These are phyloP conservation scores for Rhagium mordax DNA, from an alignment of 2,888 invertebrate genomes.

Conservation along the genomic window DNA sequence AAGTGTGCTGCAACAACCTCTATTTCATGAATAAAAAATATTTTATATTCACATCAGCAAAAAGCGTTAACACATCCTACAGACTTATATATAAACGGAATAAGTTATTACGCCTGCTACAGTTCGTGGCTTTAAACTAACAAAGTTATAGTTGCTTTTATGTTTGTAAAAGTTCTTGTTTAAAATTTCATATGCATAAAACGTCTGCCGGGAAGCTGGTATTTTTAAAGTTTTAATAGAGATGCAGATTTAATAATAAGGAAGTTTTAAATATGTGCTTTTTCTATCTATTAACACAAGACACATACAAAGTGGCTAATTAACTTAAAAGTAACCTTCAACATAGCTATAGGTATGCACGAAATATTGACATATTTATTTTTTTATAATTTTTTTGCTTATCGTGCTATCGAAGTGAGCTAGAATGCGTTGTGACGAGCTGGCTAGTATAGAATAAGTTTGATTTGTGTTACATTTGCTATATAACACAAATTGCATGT, in stretches of 20 bases:
- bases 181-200: slow-evolving; percentile 50
- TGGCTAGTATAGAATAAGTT: too few relatives aligned
- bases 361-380: too few relatives aligned
- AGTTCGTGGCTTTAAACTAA: slow-evolving; percentile 48
- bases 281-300: background rate
- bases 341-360: too few relatives aligned
- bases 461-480: too few relatives aligned
- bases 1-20: background rate
- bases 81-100: slow-evolving; percentile 47
- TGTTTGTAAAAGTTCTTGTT: slow-evolving; percentile 48
- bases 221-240: slow-evolving; percentile 46
- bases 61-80: slow-evolving; percentile 44
- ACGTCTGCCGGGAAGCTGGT: slow-evolving; percentile 41
- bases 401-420: too few relatives aligned
- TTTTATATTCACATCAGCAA: slow-evolving; percentile 4
- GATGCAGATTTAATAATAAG: slow-evolving; percentile 48
- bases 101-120: slow-evolving; percentile 49
- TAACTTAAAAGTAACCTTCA: too few relatives aligned
- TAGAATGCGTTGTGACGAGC: too few relatives aligned
- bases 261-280: slow-evolving; percentile 33
- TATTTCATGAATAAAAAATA: slow-evolving; percentile 11
- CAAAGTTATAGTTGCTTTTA: slow-evolving; percentile 50
- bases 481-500: too few relatives aligned
- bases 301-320: slow-evolving; percentile 15
- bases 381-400: too few relatives aligned